phyloP scores from a whole-genome alignment of 2,888 invertebrate species.

The Empis livida region DNA sequence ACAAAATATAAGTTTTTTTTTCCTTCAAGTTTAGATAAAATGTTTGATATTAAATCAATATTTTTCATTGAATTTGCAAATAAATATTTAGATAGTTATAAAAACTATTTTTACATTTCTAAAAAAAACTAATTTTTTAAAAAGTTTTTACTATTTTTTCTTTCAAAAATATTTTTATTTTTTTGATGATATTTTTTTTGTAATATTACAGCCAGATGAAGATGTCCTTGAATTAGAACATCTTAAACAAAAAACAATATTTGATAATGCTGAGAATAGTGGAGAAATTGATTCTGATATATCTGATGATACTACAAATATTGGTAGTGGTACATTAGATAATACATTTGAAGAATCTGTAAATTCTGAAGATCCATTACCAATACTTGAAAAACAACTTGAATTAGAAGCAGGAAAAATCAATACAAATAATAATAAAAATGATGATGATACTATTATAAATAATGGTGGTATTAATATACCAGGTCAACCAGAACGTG shows the following conservation, averaged over 20 bases:
- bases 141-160: too few species aligned
- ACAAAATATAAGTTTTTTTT: too few species aligned
- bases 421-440: slow-evolving; percentile 32
- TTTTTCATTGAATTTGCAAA: too few species aligned
- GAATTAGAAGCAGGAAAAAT: slow-evolving; percentile 22
- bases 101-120: too few species aligned
- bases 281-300: slow-evolving; percentile 9
- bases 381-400: slow-evolving; percentile 10
- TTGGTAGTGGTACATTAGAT: slow-evolving; percentile 7
- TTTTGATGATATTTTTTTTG: background rate
- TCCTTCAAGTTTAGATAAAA: too few species aligned
- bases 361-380: background rate
- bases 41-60: too few species aligned
- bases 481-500: slow-evolving; percentile 12
- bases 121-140: too few species aligned
- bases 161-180: too few species aligned
- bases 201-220: slow-evolving; percentile 34
- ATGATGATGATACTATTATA: slow-evolving; percentile 40
- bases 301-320: slow-evolving; percentile 6
- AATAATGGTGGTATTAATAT: background rate
- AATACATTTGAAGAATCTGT: slow-evolving; percentile 5
- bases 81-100: too few species aligned
- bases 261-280: slow-evolving; percentile 5
- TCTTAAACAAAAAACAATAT: slow-evolving; percentile 28
- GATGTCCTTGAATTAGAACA: slow-evolving; percentile 41